phyloP scores from a whole-genome alignment of 2,797 vertebrate species.

The Coluber constrictor region DNA sequence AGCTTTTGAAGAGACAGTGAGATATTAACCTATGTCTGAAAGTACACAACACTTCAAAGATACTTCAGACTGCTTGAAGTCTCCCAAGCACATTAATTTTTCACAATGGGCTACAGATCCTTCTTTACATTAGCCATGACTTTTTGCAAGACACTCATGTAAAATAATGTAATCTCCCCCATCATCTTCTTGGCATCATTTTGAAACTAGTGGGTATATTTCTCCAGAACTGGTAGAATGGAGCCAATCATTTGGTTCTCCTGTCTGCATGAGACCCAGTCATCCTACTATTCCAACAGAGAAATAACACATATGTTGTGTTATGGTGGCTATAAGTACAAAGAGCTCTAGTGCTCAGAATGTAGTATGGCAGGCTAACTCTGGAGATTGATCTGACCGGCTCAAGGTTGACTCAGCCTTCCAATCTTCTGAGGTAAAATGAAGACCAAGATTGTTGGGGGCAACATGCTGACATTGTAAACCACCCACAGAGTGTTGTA shows the following conservation, averaged over 20 bases:
- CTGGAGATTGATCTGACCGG: not conserved
- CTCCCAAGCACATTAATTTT: constrained; percentile 55
- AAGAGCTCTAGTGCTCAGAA: not conserved
- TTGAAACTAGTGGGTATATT: not conserved
- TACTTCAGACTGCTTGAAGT: constrained; percentile 62
- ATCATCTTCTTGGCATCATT: not conserved
- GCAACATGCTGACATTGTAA: not conserved
- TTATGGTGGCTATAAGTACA: not conserved
- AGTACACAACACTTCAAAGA: constrained; percentile 61
- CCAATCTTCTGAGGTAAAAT: not conserved
- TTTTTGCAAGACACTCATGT: constrained; percentile 5
- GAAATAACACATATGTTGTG: not conserved
- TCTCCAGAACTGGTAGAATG: not conserved
- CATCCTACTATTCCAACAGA: not conserved
- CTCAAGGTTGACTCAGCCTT: not conserved
- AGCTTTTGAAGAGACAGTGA: constrained; percentile 56
- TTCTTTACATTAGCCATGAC: constrained; percentile 34
- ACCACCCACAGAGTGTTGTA: not conserved
- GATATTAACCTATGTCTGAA: constrained; percentile 56
- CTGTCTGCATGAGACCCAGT: not conserved
- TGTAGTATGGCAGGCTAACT: not conserved
- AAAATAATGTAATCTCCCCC: not conserved
- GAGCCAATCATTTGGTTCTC: not conserved
- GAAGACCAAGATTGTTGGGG: not conserved
- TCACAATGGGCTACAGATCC: constrained; percentile 40